Conservation (phyloP, 2,888 invertebrate species). For the Mythimna vitellina region DNA sequence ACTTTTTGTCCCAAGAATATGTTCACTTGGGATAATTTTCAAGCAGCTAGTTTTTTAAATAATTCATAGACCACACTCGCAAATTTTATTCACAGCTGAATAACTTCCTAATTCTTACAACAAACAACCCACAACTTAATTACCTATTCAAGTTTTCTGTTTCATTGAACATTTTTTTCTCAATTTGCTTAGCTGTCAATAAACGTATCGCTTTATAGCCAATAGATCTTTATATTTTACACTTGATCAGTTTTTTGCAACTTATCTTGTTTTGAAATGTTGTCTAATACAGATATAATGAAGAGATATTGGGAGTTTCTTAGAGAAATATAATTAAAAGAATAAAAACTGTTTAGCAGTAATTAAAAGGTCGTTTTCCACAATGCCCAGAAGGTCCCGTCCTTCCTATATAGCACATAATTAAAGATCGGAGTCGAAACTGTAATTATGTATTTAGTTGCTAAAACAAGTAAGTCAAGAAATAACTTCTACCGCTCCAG, state of each 20-base stretch:
- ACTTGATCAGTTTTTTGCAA: slow-evolving; percentile 43
- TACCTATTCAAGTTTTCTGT: slow-evolving; percentile 43
- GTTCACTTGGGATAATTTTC: no score
- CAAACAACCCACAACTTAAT: slow-evolving; percentile 33
- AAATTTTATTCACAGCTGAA: slow-evolving; percentile 8
- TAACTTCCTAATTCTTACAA: slow-evolving; percentile 31
- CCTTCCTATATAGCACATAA: no score
- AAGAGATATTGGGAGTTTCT: background rate
- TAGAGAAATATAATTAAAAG: background rate
- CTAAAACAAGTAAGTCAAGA: no score
- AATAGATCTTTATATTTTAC: slow-evolving; percentile 47
- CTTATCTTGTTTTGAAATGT: slow-evolving; percentile 17
- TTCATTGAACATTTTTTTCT: slow-evolving; percentile 48
- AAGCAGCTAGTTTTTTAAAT: background rate
- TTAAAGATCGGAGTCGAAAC: no score
- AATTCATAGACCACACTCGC: background rate
- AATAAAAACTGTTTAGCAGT: background rate
- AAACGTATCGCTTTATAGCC: slow-evolving; percentile 43
- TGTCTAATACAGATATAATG: slow-evolving; percentile 9
- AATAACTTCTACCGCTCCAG: no score
- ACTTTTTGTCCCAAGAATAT: no score
- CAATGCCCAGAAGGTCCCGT: no score
- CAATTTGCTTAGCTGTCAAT: slow-evolving; percentile 48
- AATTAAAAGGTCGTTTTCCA: background rate
- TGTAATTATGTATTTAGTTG: no score